Evolutionary conservation across 2,797 vertebrate species (phyloP), one percentile per base, ranked within the genome.

Genomic region (Sandelia bainsii): DNA sequence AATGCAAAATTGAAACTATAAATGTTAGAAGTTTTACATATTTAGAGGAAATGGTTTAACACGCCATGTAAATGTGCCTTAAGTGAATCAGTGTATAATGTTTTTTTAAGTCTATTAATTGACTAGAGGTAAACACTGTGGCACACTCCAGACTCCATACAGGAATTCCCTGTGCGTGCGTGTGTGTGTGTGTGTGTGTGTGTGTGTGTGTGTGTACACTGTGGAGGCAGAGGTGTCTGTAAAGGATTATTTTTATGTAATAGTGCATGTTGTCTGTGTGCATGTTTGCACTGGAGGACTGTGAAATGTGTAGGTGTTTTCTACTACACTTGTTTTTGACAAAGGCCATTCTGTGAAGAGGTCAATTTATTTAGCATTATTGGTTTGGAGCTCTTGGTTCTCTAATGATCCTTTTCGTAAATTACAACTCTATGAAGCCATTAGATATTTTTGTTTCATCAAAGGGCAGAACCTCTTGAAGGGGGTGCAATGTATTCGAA

Each of bases 311-410:
- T 46, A 46, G 45, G 45, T 46, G 45, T 46, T 71, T 74, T 66
- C 50, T 56, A 27, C 64, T 22, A 69, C 72, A 64, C 72, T 75
- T 79, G 73, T 77, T 83, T 79, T 73, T 71, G 63, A 81, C 67
- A 75, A 48, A 84, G 80, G 80, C 83, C 69, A 70, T 84, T 89
- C 74, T 84, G 72, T 87, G 81, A 83, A 88, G 80, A 73, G 88
- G 87, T 89, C 81, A 67, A 4, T 83, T 80, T 64, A 82, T 84
- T 91, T 80, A 74, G 67, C 78, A 80, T 86, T 81, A 85, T 82
- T 84, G 66, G 58, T 90, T 75, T 81, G 68, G 64, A 75, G 63
- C 77, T 69, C 25, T 73, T 40, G 44, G 52, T 82, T 82, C 57
- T 76, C 77, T 84, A 73, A 88, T 84, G 72, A 71, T 75, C 49